These are phyloP conservation scores for Campoplex nolae DNA, from an alignment of 2,888 invertebrate genomes.

Conservation along the genomic window DNA sequence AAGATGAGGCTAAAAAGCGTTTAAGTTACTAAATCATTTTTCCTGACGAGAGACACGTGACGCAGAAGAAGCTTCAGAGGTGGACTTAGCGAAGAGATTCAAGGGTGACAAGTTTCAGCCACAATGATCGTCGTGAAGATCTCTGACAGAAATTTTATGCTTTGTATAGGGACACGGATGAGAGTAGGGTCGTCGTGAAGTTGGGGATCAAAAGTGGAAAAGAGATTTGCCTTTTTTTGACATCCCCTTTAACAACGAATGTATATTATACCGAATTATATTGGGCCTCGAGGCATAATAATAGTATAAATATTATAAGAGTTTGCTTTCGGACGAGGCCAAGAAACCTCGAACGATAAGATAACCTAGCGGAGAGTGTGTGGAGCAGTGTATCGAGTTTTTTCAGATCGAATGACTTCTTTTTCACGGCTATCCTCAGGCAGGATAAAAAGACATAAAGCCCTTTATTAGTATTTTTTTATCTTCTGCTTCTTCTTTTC, in stretches of 20 bases:
- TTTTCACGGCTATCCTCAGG: constrained; percentile 9
- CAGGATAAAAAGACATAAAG: background rate
- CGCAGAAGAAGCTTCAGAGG: background rate
- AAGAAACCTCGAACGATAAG: constrained; percentile 21
- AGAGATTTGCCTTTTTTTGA: constrained; percentile 54
- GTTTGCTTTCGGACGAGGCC: constrained; percentile 6
- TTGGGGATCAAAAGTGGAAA: constrained; percentile 38
- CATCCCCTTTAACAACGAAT: constrained; percentile 51
- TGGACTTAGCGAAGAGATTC: constrained; percentile 21
- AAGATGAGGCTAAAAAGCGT: background rate
- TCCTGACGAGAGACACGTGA: background rate
- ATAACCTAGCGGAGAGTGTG: background rate
- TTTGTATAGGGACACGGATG: background rate
- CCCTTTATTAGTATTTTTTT: constrained; percentile 1
- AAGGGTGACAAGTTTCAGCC: constrained; percentile 13
- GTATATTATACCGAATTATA: constrained; percentile 61
- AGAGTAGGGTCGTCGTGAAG: constrained; percentile 25
- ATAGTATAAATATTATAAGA: constrained; percentile 60
- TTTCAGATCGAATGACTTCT: background rate
- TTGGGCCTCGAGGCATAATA: constrained; percentile 53
- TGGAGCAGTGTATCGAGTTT: background rate
- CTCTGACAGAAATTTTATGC: constrained; percentile 20
- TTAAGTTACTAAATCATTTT: background rate
- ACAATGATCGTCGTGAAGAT: constrained; percentile 23
- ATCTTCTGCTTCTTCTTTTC: background rate